phyloP scores from a whole-genome alignment of 2,113 vertebrate genomes.

The Leucopternis melanops region DNA sequence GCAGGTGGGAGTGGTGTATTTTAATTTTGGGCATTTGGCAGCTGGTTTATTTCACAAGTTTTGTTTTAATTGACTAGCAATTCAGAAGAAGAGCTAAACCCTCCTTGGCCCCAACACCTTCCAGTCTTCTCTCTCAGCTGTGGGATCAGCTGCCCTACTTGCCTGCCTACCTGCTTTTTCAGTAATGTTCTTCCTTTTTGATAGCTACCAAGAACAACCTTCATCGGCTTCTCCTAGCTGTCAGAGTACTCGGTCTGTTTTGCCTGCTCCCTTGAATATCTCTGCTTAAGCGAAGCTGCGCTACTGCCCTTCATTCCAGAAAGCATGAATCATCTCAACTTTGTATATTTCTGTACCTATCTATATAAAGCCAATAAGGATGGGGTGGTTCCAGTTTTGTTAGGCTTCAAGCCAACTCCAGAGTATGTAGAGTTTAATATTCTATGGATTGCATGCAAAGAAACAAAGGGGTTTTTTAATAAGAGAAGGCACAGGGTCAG shows the following conservation, averaged over 20 bases:
- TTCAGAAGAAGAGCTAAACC: not conserved
- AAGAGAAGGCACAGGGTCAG: not conserved
- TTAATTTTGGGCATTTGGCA: not conserved
- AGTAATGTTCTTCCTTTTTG: not conserved
- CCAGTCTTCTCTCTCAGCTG: not conserved
- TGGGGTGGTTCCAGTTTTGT: conserved; percentile 59
- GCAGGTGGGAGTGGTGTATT: not conserved
- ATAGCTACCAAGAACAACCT: not conserved
- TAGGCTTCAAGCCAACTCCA: conserved; percentile 26
- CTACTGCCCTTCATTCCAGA: conserved; percentile 55
- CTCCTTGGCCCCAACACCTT: not conserved
- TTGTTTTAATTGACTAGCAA: not conserved
- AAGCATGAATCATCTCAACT: conserved; percentile 53
- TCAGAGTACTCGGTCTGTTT: not conserved
- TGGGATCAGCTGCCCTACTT: not conserved
- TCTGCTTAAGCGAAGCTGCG: conserved; percentile 20
- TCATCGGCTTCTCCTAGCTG: not conserved
- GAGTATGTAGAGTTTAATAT: conserved; percentile 33
- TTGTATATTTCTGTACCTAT: conserved; percentile 64
- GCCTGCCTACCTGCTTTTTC: not conserved
- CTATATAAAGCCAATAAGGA: conserved; percentile 64
- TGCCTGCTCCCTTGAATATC: conserved; percentile 52
- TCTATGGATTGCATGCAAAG: conserved; percentile 18
- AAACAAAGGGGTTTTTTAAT: not conserved
- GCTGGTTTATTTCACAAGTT: not conserved